phyloP scores from a whole-genome alignment of 1,140 invertebrate species.

The Papilio polyxenes region DNA sequence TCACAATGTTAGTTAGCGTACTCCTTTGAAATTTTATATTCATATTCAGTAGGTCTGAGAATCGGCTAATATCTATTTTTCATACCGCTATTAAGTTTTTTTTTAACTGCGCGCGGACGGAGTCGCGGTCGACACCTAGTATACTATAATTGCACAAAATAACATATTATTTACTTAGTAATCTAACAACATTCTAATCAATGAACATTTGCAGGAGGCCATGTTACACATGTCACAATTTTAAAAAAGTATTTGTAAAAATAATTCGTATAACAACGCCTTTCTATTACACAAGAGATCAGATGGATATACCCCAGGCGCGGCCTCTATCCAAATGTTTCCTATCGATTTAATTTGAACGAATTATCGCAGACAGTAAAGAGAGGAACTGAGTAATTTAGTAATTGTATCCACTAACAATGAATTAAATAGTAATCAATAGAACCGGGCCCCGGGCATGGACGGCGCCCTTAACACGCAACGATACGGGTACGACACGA shows the following conservation, averaged over 20 bases:
- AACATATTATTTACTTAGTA: no score
- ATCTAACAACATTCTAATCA: no score
- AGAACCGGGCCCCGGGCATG: conserved; percentile 67
- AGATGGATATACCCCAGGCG: background rate
- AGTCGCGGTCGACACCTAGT: no score
- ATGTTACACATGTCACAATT: no score
- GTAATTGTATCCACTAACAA: conserved; percentile 79
- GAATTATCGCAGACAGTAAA: conserved; percentile 60
- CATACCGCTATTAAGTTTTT: no score
- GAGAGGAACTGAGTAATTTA: conserved; percentile 77
- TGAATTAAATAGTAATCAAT: conserved; percentile 80
- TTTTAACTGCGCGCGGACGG: no score
- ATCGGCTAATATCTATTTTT: no score
- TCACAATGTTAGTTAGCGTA: no score
- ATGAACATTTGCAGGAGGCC: no score
- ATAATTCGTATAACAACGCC: background rate
- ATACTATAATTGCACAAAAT: no score
- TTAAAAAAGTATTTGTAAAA: background rate
- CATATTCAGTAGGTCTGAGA: no score
- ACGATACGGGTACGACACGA: conserved; percentile 53
- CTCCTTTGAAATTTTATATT: no score
- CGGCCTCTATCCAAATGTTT: conserved; percentile 48
- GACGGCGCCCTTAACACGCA: conserved; percentile 48
- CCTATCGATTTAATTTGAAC: conserved; percentile 68
- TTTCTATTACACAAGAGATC: background rate